Base-by-base conservation (phyloP, 2,113 vertebrate species). In the Otocyon megalotis region DNA sequence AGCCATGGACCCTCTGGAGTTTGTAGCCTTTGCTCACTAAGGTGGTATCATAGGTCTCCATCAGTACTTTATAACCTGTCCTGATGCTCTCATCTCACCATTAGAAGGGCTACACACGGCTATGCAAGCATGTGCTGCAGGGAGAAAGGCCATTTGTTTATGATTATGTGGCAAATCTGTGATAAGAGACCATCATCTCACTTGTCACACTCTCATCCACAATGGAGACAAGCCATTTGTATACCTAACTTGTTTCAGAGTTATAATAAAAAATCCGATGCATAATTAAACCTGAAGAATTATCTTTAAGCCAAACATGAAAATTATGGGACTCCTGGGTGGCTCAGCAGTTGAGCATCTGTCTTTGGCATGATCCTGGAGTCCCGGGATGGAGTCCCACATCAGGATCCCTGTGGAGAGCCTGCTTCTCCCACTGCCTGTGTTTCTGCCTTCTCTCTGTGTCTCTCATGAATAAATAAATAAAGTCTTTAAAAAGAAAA, bases 241-340 rank as follows among this genome's bases (percentile, higher is more conserved):
- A 58, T 60, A 62, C 32, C 0, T 74, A 89, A 85, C 30, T 83
- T 82, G 24, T 63, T 87, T 87, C 90, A 93, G 48, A 93, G 32
- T 43, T 86, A 22, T 86, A 81, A 53, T 89, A 1, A 94, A 97
- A 94, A 90, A 5, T 24, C 77, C 30, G 50, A 37, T 5, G 63
- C 50, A 93, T 88, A 90, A 82, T 80, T 67, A 65, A 93, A 81
- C 30, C 60, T 83, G 8, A 95, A 81, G 69, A 84, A 88, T 4
- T 67, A 16, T 62, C 79, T 94, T 95, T 58, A 85, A 94, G 71
- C 2, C 54, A 97, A 93, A 87, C 13, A 58, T 76, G 26, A 82
- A 95, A 88, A 43, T 43, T 43, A 43, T 43, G 43, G 43, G 43
- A 43, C 43, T 43, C 43, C 43, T 43, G 43, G 43, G 43, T 43